A percentile compares a stretch with the other conserved stretches of the same genome.
phyloP scores from a whole-genome alignment of 2,113 vertebrate genomes.

The Pseudopodoces humilis region DNA sequence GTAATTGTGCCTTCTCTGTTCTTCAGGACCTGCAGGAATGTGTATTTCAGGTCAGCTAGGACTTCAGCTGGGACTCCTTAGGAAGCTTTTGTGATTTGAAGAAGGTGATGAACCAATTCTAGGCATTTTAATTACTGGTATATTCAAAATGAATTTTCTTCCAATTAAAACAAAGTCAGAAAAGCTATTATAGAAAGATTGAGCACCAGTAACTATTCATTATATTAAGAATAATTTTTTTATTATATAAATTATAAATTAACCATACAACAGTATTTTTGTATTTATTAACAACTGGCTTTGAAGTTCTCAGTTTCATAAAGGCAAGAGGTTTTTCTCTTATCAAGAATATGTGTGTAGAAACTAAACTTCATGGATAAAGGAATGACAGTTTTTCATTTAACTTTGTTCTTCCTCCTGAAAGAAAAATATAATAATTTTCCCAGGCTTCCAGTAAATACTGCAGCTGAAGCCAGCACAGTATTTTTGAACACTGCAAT shows the following conservation, averaged over 20 bases:
- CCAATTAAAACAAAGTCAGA: background rate
- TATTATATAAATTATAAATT: background rate
- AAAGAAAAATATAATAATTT: background rate
- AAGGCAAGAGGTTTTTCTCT: background rate
- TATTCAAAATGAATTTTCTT: background rate
- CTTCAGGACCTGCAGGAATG: background rate
- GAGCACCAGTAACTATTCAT: background rate
- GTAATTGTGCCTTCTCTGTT: background rate
- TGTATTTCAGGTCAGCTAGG: background rate
- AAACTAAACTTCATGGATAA: background rate
- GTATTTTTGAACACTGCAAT: slow-evolving; percentile 25
- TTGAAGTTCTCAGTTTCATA: background rate
- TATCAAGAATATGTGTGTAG: background rate
- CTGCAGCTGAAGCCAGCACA: slow-evolving; percentile 9
- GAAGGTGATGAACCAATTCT: background rate
- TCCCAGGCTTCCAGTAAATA: slow-evolving; percentile 37
- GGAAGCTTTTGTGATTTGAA: background rate
- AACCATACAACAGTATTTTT: background rate
- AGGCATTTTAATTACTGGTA: background rate
- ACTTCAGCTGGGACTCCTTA: background rate
- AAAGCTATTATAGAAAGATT: background rate
- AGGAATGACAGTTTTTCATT: background rate
- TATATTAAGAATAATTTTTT: background rate
- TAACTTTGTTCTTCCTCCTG: background rate
- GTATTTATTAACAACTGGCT: background rate